Evolutionary conservation across 1,140 invertebrate genomes (phyloP), one percentile per base, ranked within the genome.

Genomic region (Chrysopa pallens): DNA sequence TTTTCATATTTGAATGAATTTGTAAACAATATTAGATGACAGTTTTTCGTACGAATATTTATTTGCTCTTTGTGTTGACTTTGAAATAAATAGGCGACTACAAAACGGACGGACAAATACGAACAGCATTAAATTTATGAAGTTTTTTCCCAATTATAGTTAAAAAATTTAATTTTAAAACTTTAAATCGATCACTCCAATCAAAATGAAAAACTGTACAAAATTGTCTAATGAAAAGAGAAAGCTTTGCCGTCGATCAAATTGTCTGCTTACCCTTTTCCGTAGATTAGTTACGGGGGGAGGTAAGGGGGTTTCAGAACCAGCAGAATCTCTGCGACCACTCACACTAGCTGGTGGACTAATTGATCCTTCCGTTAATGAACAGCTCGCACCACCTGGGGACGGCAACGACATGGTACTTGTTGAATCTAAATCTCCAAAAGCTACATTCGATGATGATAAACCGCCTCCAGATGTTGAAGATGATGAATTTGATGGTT

Each of bases 371-470:
- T 66, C 56, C 58, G 74, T 66, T 50, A 80, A 53, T 0, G 75
- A 79, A 58, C 75, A 76, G 55, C 76, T 78, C 2, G 74, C 70
- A 13, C 64, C 67, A 41, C 75, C 74, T 0, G 80, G 81, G 39
- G 80, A 83, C 1, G 83, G 81, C 38, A 86, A 59, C 38, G 80
- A 84, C 54, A 83, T 75, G 48, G 78, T 82, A 29, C 79, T 82
- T 29, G 75, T 78, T 7, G 79, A 83, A 53, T 84, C 81, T 45
- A 83, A 56, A 50, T 82, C 79, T 50, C 80, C 53, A 23, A 23
- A 23, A 6, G 68, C 70, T 53, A 73, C 77, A 52, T 72, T 73
- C 49, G 72, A 62, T 56, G 80, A 82, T 40, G 74, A 78, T 35
- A 82, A 68, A 42, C 73, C 74, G 42, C 72, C 74, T 0, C 78